Evolutionary conservation across 2,797 vertebrate species (phyloP), one percentile per base, ranked within the genome.

Genomic region (Pseudotriccus pelzelni): DNA sequence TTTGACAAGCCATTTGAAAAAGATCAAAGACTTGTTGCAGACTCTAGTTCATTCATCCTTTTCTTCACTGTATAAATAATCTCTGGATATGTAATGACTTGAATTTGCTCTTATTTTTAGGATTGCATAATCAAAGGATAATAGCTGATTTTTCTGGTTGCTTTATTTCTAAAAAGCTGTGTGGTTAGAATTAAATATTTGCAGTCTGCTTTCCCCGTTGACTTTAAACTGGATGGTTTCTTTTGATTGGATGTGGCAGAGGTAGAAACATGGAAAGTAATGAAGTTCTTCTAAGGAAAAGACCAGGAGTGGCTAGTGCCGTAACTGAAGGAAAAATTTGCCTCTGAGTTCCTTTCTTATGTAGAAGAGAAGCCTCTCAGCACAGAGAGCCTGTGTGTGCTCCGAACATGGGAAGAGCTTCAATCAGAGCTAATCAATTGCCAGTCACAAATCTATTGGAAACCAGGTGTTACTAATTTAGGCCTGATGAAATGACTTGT

Each of bases 401-500:
- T 78, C 43, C 2, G 6, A 36, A 47, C 28, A 20, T 13, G 16
- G 74, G 36, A 78, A 55, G 7, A 78, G 21, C 82, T 86, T 93
- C 73, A 84, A 41, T 95, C 66, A 66, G 69, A 72, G 68, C 68
- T 78, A 47, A 76, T 94, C 72, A 77, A 22, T 87, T 89, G 53
- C 24, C 37, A 87, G 58, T 63, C 50, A n/a, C 88, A 94, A 93
- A 91, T 84, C 83, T 67, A 52, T 67, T 84, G 83, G 80, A 96
- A 96, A 84, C 63, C 67, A 90, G 85, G 59, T 94, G 88, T 88
- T 84, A 62, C 8, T 96, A 84, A 95, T 96, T 89, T 79, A 49
- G 56, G 63, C 39, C 74, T 93, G 82, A 87, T 93, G 70, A 84
- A 94, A 89, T 86, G 70, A 66, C 72, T 95, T 95, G 91, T 78